Evolutionary conservation across 2,113 vertebrate species (phyloP), one percentile per base, ranked within the genome.

Genomic region (Tachysurus vachellii): DNA sequence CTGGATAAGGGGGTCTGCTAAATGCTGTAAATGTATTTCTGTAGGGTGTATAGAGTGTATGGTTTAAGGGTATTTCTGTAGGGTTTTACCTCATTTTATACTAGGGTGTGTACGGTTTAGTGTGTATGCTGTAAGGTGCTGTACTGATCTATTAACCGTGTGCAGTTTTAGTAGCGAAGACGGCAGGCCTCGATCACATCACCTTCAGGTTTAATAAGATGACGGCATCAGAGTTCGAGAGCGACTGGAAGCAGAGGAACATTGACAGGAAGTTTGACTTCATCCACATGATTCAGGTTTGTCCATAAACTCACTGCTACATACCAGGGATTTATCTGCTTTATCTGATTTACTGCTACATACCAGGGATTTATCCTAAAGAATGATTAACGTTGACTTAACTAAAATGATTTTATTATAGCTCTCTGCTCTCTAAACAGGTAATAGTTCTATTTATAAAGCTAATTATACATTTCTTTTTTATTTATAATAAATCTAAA

Each of bases 231-330:
- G 96, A 97, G 93, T 99, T 96, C 91, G 95, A 98, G 95, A 93
- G 93, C 76, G 93, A 95, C 89, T 94, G 95, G 92, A 96, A 91
- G 42, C 92, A 85, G 85, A 94, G 95, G 82, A 95, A 96, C 85
- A 91, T 92, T 28, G 84, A 92, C 81, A 94, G 95, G 93, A 98
- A 96, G 88, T 96, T 95, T 90, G 97, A 98, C 91, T 98, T 99
- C 90, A 97, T 99, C 94, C 98, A 99, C 94, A 97, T 99, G 97
- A 95, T 99, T 92, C 97, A 99, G 97, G 98, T 96, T 92, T 93
- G 92, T 31, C 4, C 16, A 23, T 19, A 73, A 62, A 62, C 21
- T 14, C 21, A 23, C 11, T 17, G 8, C 36, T 13, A 12, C 31
- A 10, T 62, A 62, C 9, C 7, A n/a, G 26, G 26, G 26, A 28